Evolutionary conservation across 2,113 vertebrate genomes (phyloP).

Genomic region (Platichthys stellatus): DNA sequence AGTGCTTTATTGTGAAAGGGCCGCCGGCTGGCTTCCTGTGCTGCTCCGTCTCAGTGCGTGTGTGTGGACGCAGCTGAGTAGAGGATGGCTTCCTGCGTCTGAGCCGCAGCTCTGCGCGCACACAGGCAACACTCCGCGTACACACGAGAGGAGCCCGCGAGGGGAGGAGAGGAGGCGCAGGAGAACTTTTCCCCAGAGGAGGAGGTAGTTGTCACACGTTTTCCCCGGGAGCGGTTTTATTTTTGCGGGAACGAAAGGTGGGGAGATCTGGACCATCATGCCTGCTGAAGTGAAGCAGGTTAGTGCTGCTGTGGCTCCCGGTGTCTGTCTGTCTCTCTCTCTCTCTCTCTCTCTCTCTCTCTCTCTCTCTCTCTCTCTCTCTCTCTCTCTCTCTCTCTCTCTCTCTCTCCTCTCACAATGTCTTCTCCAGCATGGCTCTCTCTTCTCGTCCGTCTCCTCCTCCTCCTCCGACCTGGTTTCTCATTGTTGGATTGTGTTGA

Average conservation of each 20-base stretch:
- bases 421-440: constrained; percentile 20
- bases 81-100: constrained; percentile 79
- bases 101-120: constrained; percentile 76
- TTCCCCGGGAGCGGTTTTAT: constrained; percentile 42
- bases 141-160: constrained; percentile 53
- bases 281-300: constrained; percentile 91
- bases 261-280: constrained; percentile 82
- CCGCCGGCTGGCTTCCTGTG: not conserved
- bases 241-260: constrained; percentile 49
- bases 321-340: constrained; percentile 7
- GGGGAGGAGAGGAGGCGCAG: constrained; percentile 54
- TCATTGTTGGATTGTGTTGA: constrained; percentile 11
- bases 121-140: constrained; percentile 61
- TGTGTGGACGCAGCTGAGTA: constrained; percentile 47
- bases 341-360: not conserved
- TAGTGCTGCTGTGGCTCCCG: constrained; percentile 68
- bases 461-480: constrained; percentile 3
- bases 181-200: constrained; percentile 58
- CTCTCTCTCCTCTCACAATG: constrained; percentile 3
- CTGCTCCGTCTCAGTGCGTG: fast-evolving
- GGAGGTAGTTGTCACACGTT: constrained; percentile 49
- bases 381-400: constrained; percentile 9
- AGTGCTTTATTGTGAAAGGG: constrained; percentile 57
- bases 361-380: not conserved
- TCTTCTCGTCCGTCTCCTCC: constrained; percentile 12